Conservation (phyloP, 2,113 vertebrate species). For the Arothron firmamentum region DNA sequence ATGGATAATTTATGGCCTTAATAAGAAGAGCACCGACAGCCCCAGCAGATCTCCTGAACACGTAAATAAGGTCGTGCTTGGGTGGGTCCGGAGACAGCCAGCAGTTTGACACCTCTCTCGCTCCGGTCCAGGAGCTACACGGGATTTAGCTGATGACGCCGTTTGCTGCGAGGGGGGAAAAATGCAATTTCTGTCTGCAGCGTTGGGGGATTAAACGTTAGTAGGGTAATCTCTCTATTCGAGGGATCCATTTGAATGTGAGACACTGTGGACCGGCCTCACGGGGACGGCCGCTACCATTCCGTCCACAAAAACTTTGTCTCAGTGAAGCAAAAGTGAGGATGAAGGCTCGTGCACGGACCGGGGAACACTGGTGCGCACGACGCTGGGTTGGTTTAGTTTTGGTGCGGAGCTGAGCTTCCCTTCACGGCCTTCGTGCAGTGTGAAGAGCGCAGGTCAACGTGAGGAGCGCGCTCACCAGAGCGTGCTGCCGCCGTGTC, state of each 20-base stretch:
- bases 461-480: constrained; percentile 54
- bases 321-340: not conserved
- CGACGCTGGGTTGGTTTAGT: not conserved
- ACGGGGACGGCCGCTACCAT: too few species aligned
- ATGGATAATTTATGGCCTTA: too few species aligned
- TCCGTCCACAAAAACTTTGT: not conserved
- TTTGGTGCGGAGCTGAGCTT: constrained; percentile 24
- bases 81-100: constrained; percentile 17
- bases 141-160: not conserved
- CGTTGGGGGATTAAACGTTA: not conserved
- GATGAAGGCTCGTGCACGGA: not conserved
- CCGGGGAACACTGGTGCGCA: too few species aligned
- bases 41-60: constrained; percentile 33
- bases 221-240: not conserved
- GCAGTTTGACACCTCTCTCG: constrained; percentile 45
- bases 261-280: constrained; percentile 4
- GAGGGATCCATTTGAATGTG: constrained; percentile 21
- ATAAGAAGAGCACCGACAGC: not conserved
- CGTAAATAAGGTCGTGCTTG: constrained; percentile 41
- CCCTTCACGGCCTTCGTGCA: constrained; percentile 32
- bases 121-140: not conserved
- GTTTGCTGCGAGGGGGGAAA: not conserved
- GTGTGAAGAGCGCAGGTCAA: constrained; percentile 37
- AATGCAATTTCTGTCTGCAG: not conserved
- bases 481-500: constrained; percentile 47